phyloP scores from a whole-genome alignment of 2,113 vertebrate genomes.

The Alexandromys fortis region DNA sequence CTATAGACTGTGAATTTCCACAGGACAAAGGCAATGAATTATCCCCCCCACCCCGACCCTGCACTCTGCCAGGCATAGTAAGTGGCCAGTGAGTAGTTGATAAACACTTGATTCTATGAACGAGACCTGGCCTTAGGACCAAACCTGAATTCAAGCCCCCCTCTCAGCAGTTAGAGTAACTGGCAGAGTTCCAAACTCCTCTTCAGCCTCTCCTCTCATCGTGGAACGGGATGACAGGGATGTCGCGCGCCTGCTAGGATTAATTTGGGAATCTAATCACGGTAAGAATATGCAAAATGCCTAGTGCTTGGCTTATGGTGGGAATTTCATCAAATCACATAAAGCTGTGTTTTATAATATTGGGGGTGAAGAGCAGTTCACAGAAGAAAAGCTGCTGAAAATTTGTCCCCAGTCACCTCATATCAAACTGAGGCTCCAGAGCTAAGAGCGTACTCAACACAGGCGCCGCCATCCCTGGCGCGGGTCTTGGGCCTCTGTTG shows the following conservation, averaged over 20 bases:
- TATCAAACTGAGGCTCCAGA: not conserved
- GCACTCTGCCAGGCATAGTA: not conserved
- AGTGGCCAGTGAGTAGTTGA: not conserved
- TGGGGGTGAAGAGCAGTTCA: not conserved
- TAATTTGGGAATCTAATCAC: constrained; percentile 12
- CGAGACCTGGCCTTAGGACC: not conserved
- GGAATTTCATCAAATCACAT: not conserved
- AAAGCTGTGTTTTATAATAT: not conserved
- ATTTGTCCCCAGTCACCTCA: not conserved
- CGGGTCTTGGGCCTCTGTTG: fast-evolving
- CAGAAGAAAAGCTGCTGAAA: not conserved
- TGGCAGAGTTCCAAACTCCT: not conserved
- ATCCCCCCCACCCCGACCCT: too few relatives aligned
- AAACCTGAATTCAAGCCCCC: not conserved
- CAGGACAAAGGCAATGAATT: not conserved
- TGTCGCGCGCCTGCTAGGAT: not conserved
- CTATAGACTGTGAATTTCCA: not conserved
- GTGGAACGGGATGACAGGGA: not conserved
- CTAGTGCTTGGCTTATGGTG: not conserved
- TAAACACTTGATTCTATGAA: not conserved
- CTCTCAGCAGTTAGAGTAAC: not conserved
- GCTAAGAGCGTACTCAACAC: fast-evolving
- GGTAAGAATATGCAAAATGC: not conserved
- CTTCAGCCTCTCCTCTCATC: not conserved
- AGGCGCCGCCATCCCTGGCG: fast-evolving